Conservation (phyloP, 2,888 invertebrate species). For the Campoletis raptor region DNA sequence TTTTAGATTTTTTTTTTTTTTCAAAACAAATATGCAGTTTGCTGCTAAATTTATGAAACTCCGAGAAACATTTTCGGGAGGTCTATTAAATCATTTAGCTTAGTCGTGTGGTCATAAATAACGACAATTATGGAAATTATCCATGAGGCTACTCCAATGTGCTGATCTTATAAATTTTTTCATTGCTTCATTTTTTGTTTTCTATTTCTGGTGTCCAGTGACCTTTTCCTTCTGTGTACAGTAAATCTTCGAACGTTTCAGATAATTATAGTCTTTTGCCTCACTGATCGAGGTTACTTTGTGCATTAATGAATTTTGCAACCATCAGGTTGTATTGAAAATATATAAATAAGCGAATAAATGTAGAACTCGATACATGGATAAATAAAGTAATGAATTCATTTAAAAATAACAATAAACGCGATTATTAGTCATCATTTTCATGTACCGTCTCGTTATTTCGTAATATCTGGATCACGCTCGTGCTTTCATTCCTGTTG, state of each 20-base stretch:
- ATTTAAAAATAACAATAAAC: slow-evolving; percentile 10
- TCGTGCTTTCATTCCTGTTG: slow-evolving; percentile 48
- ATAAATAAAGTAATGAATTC: background rate
- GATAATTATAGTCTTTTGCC: slow-evolving; percentile 4
- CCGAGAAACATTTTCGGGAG: background rate
- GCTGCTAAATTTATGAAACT: background rate
- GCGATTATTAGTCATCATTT: slow-evolving; percentile 50
- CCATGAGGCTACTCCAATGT: background rate
- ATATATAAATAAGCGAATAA: background rate
- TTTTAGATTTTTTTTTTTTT: background rate
- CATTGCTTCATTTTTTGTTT: background rate
- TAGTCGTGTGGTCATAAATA: background rate
- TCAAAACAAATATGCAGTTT: background rate
- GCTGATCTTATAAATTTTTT: background rate
- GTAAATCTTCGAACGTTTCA: slow-evolving; percentile 18
- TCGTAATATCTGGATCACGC: slow-evolving; percentile 57
- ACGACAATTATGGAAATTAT: slow-evolving; percentile 1
- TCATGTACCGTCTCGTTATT: slow-evolving; percentile 19
- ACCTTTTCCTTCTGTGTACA: slow-evolving; percentile 9
- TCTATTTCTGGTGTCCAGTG: slow-evolving; percentile 17
- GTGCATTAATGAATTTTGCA: slow-evolving; percentile 18
- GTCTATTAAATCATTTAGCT: slow-evolving; percentile 4
- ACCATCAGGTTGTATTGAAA: background rate
- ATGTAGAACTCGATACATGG: background rate
- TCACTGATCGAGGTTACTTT: slow-evolving; percentile 11